phyloP scores from a whole-genome alignment of 2,888 invertebrate genomes.

The Metellina segmentata region DNA sequence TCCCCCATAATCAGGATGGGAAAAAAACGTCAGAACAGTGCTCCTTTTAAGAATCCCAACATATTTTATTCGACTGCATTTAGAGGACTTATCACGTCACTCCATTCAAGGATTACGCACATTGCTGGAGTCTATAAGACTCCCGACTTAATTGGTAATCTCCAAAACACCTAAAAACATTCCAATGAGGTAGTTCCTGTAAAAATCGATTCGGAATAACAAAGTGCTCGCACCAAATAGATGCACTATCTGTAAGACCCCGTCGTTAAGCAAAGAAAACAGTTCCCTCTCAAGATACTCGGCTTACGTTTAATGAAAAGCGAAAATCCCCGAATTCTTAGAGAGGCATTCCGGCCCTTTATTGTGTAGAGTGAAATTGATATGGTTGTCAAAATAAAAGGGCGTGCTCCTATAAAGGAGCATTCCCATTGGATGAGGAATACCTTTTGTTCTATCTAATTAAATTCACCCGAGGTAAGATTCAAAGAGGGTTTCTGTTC shows the following conservation, averaged over 20 bases:
- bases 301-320: slow-evolving; percentile 1
- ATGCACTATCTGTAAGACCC: neutral
- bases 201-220: neutral
- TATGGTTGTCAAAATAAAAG: neutral
- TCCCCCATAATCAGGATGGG: too few species aligned
- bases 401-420: neutral
- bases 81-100: too few species aligned
- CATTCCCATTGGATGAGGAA: neutral
- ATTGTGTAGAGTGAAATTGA: neutral
- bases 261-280: neutral
- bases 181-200: neutral
- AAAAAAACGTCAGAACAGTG: too few species aligned
- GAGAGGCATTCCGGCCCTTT: neutral
- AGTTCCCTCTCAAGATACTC: neutral
- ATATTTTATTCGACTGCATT: too few species aligned
- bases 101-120: too few species aligned
- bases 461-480: neutral
- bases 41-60: too few species aligned
- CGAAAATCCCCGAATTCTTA: slow-evolving; percentile 7
- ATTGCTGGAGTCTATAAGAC: too few species aligned
- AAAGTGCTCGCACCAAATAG: neutral
- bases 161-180: too few species aligned
- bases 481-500: neutral
- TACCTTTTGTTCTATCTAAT: neutral
- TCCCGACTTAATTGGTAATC: too few species aligned